Evolutionary conservation across 2,888 invertebrate genomes (phyloP).

Genomic region (Cyaniris semiargus): DNA sequence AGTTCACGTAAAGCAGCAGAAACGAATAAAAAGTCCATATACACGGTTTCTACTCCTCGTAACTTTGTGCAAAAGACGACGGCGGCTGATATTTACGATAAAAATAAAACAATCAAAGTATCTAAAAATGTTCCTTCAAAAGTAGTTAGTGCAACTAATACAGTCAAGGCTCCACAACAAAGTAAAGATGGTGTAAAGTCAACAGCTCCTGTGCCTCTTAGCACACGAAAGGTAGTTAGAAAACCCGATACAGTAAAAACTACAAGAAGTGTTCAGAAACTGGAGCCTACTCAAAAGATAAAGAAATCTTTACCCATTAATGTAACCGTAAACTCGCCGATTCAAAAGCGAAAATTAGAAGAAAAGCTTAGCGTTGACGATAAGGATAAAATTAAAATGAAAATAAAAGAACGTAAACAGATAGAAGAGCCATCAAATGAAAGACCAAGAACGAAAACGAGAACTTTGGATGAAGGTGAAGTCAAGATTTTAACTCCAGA

Average conservation of each 20-base stretch:
- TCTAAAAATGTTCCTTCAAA: background rate
- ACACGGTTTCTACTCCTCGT: conserved; percentile 56
- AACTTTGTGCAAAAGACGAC: conserved; percentile 57
- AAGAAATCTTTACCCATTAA: conserved; percentile 48
- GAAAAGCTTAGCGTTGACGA: conserved; percentile 33
- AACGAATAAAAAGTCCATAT: conserved; percentile 52
- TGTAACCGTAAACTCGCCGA: conserved; percentile 65
- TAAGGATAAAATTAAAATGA: conserved; percentile 33
- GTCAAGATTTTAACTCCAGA: conserved; percentile 62
- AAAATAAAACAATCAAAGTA: conserved; percentile 44
- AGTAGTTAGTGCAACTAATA: conserved; percentile 50
- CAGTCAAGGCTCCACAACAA: background rate
- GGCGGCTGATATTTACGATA: conserved; percentile 64
- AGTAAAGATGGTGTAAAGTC: conserved; percentile 57
- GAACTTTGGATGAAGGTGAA: conserved; percentile 69
- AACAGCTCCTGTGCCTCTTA: conserved; percentile 35
- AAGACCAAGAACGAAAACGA: conserved; percentile 64
- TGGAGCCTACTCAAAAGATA: conserved; percentile 42
- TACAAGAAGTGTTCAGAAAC: conserved; percentile 41
- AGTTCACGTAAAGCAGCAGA: conserved; percentile 52
- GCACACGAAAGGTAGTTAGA: conserved; percentile 40
- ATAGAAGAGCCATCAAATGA: conserved; percentile 40
- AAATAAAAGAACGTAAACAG: conserved; percentile 36
- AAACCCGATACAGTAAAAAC: conserved; percentile 12
- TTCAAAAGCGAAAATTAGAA: conserved; percentile 51